Conservation (phyloP, 2,797 vertebrate genomes). For the Bradypodion pumilum region DNA sequence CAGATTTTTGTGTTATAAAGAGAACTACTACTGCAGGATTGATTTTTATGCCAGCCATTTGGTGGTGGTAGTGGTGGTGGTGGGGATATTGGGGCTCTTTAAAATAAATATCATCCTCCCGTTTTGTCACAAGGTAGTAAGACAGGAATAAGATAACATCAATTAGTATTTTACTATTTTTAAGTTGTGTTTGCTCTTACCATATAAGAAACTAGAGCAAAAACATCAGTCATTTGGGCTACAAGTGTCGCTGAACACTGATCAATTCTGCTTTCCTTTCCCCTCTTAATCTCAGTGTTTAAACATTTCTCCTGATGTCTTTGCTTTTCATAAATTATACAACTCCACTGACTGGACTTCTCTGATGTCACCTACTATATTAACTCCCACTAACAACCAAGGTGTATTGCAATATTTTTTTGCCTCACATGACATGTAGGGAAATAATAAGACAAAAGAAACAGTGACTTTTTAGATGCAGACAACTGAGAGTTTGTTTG, state of each 20-base stretch:
- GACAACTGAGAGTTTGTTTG: too few species aligned
- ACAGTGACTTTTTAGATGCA: too few species aligned
- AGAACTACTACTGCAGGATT: background rate
- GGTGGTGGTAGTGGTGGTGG: too few species aligned
- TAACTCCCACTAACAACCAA: background rate
- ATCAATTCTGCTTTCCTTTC: background rate
- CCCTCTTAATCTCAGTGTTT: background rate
- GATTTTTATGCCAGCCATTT: too few species aligned
- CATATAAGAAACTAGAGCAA: background rate
- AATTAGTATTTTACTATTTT: accelerated
- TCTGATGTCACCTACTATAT: background rate
- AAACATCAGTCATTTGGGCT: background rate
- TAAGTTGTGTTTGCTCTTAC: background rate
- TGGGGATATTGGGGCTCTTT: background rate
- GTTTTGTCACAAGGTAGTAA: background rate
- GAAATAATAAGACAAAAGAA: too few species aligned
- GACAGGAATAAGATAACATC: background rate
- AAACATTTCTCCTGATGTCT: background rate
- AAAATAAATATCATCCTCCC: background rate
- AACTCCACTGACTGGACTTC: background rate
- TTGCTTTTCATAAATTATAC: background rate
- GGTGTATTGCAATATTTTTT: too few species aligned
- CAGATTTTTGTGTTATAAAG: constrained; percentile 3
- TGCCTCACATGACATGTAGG: too few species aligned
- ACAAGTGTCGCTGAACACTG: background rate